phyloP scores from a whole-genome alignment of 2,888 invertebrate genomes.

The Melanophora roralis region DNA sequence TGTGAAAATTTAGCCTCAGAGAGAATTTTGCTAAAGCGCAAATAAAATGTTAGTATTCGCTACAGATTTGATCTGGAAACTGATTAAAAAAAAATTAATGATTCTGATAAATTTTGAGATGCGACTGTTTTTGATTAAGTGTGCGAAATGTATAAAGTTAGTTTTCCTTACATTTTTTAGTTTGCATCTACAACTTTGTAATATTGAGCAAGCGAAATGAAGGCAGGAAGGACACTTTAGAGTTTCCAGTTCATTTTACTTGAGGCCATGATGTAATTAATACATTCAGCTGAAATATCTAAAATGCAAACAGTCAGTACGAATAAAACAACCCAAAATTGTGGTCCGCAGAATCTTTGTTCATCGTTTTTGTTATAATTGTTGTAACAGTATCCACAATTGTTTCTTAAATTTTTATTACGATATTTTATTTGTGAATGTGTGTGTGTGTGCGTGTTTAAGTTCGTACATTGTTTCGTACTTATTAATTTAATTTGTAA shows the following conservation, averaged over 20 bases:
- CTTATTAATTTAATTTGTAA: conserved; percentile 52
- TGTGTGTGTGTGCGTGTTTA: not conserved
- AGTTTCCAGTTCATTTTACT: conserved; percentile 17
- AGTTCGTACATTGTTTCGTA: conserved; percentile 21
- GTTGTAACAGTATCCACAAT: not conserved
- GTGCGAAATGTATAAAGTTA: no score
- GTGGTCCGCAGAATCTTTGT: conserved; percentile 17
- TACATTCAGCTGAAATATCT: conserved; percentile 41
- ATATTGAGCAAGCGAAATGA: no score
- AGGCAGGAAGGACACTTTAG: not conserved
- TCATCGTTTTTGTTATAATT: not conserved
- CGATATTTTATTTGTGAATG: not conserved
- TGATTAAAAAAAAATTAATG: no score
- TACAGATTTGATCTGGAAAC: no score
- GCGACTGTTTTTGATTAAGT: no score
- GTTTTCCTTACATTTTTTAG: no score
- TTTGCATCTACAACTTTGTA: no score
- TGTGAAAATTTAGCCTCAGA: no score
- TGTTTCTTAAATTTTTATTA: not conserved
- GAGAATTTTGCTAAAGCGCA: no score
- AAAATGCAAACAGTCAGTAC: not conserved
- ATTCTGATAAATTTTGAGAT: no score
- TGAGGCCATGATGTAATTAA: conserved; percentile 49
- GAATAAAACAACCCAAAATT: conserved; percentile 27
- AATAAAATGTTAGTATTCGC: no score